These are phyloP conservation scores for Fregata magnificens DNA, from an alignment of 2,113 vertebrate species.

Conservation along the genomic window DNA sequence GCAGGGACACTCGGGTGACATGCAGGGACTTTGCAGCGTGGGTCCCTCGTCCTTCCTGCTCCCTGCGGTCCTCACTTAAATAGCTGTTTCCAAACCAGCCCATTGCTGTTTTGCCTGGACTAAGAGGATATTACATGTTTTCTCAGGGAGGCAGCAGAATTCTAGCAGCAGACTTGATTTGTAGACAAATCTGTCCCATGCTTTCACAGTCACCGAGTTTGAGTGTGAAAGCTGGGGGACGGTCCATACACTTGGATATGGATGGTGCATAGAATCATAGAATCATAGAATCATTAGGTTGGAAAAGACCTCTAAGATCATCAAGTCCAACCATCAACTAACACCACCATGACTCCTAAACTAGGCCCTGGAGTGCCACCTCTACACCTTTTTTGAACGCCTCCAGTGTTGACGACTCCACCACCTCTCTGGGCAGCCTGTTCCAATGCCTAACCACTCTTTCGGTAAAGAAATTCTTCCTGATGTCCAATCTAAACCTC, in stretches of 20 bases:
- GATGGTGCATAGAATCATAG: neutral
- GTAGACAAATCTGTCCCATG: neutral
- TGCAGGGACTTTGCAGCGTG: accelerated
- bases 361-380: too few species aligned
- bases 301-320: too few species aligned
- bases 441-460: too few species aligned
- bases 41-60: neutral
- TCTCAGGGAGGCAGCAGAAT: neutral
- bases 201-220: neutral
- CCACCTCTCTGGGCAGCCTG: too few species aligned
- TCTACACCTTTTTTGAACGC: too few species aligned
- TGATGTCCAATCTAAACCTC: too few species aligned
- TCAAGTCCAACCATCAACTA: too few species aligned
- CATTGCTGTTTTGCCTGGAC: neutral
- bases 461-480: too few species aligned
- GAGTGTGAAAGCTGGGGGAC: neutral
- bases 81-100: neutral
- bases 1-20: neutral
- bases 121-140: neutral
- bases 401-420: too few species aligned
- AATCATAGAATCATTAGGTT: too few species aligned
- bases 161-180: neutral
- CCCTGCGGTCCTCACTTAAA: neutral
- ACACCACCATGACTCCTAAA: too few species aligned
- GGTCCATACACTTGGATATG: accelerated